Percentiles rank a stretch among this genome's conserved stretches.
phyloP scores from a whole-genome alignment of 1,140 invertebrate species.

The Oppia nitens region DNA sequence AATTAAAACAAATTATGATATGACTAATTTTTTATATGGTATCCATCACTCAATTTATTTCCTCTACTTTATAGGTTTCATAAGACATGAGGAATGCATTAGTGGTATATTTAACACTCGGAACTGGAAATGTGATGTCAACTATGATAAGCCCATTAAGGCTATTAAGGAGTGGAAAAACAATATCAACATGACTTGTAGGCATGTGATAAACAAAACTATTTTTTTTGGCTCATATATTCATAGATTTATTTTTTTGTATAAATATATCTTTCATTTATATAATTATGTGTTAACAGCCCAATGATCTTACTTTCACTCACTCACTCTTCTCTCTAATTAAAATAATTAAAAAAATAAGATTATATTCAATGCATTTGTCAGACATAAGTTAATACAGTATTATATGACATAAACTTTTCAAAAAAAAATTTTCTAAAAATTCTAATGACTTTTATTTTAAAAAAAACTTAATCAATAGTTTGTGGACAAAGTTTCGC shows the following conservation, averaged over 20 bases:
- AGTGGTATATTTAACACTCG: not conserved
- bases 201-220: not conserved
- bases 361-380: no score
- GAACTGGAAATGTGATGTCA: not conserved
- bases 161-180: not conserved
- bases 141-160: conserved; percentile 2
- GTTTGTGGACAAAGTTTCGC: conserved; percentile 5
- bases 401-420: not conserved
- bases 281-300: no score
- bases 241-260: no score
- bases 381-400: no score
- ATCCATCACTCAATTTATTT: no score
- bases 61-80: conserved; percentile 1
- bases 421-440: not conserved
- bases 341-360: no score
- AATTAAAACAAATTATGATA: no score
- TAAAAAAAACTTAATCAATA: not conserved
- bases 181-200: not conserved
- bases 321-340: no score
- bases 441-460: not conserved
- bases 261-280: no score
- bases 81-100: conserved; percentile 10
- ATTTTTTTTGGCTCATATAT: no score
- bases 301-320: no score
- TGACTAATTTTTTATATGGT: no score